phyloP scores from a whole-genome alignment of 1,140 invertebrate genomes.

The Pissodes strobi region DNA sequence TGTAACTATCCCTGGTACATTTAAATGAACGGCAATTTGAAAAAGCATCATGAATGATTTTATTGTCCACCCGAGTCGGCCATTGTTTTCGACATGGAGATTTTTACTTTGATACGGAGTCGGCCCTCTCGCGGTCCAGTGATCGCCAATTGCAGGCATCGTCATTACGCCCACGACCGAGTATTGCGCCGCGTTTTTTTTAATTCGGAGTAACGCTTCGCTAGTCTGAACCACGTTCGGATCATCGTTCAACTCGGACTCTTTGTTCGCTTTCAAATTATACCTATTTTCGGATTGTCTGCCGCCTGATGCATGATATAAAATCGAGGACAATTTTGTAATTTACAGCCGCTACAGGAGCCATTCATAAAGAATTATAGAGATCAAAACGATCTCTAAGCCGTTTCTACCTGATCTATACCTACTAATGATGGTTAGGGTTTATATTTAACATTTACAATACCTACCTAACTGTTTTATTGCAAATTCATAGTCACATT shows the following conservation, averaged over 20 bases:
- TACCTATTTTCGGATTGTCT: slow-evolving; percentile 14
- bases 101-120: slow-evolving; percentile 32
- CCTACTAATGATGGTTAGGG: too few relatives aligned
- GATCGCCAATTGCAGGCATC: slow-evolving; percentile 30
- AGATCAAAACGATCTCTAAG: too few relatives aligned
- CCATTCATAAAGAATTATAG: too few relatives aligned
- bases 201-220: slow-evolving; percentile 2
- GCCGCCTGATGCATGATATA: slow-evolving; percentile 3
- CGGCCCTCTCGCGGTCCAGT: slow-evolving; percentile 27
- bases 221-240: not conserved
- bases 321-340: slow-evolving; percentile 4
- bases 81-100: slow-evolving; percentile 33
- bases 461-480: too few relatives aligned
- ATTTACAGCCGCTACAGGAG: too few relatives aligned
- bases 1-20: too few relatives aligned
- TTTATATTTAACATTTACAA: too few relatives aligned
- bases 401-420: too few relatives aligned
- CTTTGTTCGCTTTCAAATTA: slow-evolving; percentile 14
- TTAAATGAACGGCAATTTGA: too few relatives aligned
- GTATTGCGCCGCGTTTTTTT: slow-evolving; percentile 9
- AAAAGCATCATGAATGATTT: slow-evolving; percentile 3
- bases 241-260: not conserved
- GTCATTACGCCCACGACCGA: slow-evolving; percentile 27
- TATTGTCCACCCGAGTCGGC: slow-evolving; percentile 25
- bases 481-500: too few relatives aligned